phyloP scores from a whole-genome alignment of 2,888 invertebrate species.

The Operophtera brumata region DNA sequence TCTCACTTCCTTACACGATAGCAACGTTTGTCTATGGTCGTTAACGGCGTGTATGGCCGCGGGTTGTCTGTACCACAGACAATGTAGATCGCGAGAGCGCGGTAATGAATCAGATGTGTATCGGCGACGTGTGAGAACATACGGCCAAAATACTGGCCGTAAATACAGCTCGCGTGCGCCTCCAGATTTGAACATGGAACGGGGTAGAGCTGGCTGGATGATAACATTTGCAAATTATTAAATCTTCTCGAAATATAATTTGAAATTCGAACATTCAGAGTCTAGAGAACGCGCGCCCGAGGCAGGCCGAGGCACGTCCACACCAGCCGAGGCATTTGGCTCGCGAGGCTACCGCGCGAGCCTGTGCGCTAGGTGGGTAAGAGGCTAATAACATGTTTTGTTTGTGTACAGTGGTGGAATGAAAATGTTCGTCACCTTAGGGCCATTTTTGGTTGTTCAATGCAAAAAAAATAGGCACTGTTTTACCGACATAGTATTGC shows the following conservation, averaged over 20 bases:
- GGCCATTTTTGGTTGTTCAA: too few relatives aligned
- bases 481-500: too few relatives aligned
- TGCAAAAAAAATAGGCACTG: too few relatives aligned
- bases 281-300: too few relatives aligned
- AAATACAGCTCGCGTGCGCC: constrained; percentile 76
- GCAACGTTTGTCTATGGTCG: constrained; percentile 36
- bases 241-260: background rate
- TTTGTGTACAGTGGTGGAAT: too few relatives aligned
- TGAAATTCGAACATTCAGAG: background rate
- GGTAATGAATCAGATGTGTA: constrained; percentile 80
- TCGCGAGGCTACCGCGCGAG: too few relatives aligned
- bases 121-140: constrained; percentile 79
- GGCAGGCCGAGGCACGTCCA: too few relatives aligned
- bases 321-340: too few relatives aligned
- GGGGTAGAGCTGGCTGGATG: constrained; percentile 44
- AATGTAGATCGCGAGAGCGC: constrained; percentile 62
- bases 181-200: constrained; percentile 31
- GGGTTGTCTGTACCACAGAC: constrained; percentile 44
- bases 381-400: too few relatives aligned
- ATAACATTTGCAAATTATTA: constrained; percentile 1
- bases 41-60: constrained; percentile 44
- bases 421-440: too few relatives aligned
- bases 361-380: too few relatives aligned
- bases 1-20: constrained; percentile 33
- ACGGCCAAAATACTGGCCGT: constrained; percentile 78